These are phyloP conservation scores for Plebejus anna DNA, from an alignment of 2,888 invertebrate species.

Conservation along the genomic window DNA sequence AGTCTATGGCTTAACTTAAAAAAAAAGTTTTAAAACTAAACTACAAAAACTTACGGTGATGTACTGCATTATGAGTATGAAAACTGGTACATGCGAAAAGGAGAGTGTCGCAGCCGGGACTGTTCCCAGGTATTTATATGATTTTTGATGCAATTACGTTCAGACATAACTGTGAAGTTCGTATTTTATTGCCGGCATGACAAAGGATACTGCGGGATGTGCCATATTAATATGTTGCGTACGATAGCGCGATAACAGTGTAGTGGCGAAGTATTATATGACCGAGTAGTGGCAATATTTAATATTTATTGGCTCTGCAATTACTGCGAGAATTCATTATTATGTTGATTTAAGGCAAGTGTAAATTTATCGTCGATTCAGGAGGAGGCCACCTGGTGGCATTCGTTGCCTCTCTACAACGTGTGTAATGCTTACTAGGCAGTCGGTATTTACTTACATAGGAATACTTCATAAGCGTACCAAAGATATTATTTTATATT, in stretches of 20 bases:
- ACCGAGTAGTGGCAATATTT: conserved; percentile 2
- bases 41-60: conserved; percentile 56
- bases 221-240: conserved; percentile 48
- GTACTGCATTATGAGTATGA: conserved; percentile 64
- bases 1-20: neutral
- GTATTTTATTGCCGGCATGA: conserved; percentile 63
- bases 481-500: no score
- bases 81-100: conserved; percentile 52
- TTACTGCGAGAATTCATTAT: neutral
- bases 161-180: conserved; percentile 51
- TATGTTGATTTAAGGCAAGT: neutral
- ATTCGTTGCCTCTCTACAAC: neutral
- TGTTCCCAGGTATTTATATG: conserved; percentile 74
- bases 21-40: neutral
- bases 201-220: conserved; percentile 51
- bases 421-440: neutral
- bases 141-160: conserved; percentile 66
- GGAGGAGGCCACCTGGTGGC: neutral
- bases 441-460: neutral
- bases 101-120: conserved; percentile 70
- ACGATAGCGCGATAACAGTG: conserved; percentile 28
- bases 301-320: conserved; percentile 19
- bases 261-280: neutral
- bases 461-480: neutral
- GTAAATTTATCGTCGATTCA: neutral